A percentile compares a stretch with the other conserved stretches of the same genome.
Conservation (phyloP, 2,113 vertebrate genomes). For the Melospiza melodia region DNA sequence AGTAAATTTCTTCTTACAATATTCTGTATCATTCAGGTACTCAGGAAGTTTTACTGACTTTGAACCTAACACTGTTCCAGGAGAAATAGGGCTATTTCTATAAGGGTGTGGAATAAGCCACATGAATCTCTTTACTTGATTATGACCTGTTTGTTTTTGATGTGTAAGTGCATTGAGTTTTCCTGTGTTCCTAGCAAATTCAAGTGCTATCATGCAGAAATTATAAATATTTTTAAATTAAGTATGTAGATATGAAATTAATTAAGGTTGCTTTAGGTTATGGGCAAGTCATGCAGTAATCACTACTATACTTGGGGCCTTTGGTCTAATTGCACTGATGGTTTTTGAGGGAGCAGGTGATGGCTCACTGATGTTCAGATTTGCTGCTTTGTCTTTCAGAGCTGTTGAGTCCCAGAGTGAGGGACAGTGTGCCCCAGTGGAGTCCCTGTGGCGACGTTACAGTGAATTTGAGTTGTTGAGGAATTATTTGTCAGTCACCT, state of each 20-base stretch:
- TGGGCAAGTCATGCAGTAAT: background rate
- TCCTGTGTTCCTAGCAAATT: background rate
- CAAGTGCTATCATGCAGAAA: background rate
- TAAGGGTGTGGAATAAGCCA: background rate
- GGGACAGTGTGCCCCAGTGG: slow-evolving; percentile 82
- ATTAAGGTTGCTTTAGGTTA: background rate
- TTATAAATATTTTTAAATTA: background rate
- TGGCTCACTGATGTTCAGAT: background rate
- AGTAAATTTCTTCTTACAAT: background rate
- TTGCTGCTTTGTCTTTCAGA: slow-evolving; percentile 69
- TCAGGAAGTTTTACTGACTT: background rate
- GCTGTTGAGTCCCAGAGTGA: slow-evolving; percentile 81
- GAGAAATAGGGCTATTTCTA: background rate
- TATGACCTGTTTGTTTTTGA: background rate
- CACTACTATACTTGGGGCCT: background rate
- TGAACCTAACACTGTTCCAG: background rate
- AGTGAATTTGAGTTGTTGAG: slow-evolving; percentile 94
- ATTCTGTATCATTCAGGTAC: background rate
- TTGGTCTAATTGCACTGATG: background rate
- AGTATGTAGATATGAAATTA: background rate
- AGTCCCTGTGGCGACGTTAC: slow-evolving; percentile 93
- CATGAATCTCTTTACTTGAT: background rate
- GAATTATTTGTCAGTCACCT: slow-evolving; percentile 88
- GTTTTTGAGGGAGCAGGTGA: background rate
- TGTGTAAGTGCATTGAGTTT: background rate